Evolutionary conservation across 2,888 invertebrate genomes (phyloP), one percentile per base, ranked within the genome.

Genomic region (Dione juno): DNA sequence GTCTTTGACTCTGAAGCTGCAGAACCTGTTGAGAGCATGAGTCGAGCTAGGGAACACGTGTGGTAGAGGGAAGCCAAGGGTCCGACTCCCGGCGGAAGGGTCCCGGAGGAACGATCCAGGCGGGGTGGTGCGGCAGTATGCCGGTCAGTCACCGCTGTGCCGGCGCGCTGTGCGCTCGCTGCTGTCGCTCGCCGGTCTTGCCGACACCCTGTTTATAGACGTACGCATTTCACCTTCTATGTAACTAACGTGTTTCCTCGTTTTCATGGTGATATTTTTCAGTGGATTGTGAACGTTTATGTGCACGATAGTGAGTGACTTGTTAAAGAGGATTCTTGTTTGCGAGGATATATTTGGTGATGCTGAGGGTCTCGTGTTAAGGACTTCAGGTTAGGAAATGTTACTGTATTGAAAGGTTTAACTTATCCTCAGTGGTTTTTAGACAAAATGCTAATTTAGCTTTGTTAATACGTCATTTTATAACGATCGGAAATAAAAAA

Each of bases 121-220:
- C 88, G 80, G 90, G 92, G 90, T 88, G 84, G 88, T 79, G 91
- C 91, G 91, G 88, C 90, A 92, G 81, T 92, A 88, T 82, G 92
- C 84, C 93, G 92, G 93, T 92, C 93, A 93, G 93, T 93, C 92
- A 92, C 92, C 92, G 93, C 89, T 91, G 80, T 78, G 88, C 85
- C 90, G 89, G 88, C 91, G 89, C 80, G 86, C 85, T 85, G 92
- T 77, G 86, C 92, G 88, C 90, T 87, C 89, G 92, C 78, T 82
- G 82, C 77, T 80, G 74, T 66, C 77, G 80, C 79, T 79, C 76
- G 78, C 80, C 77, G 77, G 87, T 86, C 82, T 82, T 82, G 82
- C 78, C 79, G 79, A 81, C 79, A 83, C 80, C 84, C 86, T 88
- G 87, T 87, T 85, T 85, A 84, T 85, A 57, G 57, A 82, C 83